Conservation (phyloP, 1,140 invertebrate genomes). For the Bombus consobrinus region DNA sequence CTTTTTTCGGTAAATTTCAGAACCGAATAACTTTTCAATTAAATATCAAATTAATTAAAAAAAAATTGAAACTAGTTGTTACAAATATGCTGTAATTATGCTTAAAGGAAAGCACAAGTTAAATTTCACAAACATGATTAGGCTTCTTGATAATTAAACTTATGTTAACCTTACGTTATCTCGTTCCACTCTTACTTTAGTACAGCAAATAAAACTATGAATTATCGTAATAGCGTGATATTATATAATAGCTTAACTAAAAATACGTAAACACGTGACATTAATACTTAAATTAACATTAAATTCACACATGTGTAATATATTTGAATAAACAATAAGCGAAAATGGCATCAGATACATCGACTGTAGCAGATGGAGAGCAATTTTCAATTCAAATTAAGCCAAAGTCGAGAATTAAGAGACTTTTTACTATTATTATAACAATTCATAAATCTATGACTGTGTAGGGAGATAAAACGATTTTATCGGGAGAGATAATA, state of each 20-base stretch:
- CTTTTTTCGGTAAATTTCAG: not conserved
- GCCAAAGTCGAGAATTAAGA: too few relatives aligned
- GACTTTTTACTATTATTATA: too few relatives aligned
- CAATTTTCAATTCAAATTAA: too few relatives aligned
- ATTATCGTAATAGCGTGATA: not conserved
- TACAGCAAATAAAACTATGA: not conserved
- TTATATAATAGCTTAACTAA: not conserved
- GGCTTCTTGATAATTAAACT: not conserved
- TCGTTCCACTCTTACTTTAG: not conserved
- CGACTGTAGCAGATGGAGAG: too few relatives aligned
- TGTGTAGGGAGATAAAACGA: too few relatives aligned
- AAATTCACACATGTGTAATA: too few relatives aligned
- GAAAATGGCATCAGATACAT: too few relatives aligned
- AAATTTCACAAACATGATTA: constrained; percentile 7
- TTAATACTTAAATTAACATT: too few relatives aligned
- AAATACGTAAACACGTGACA: not conserved
- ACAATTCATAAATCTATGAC: too few relatives aligned
- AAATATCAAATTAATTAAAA: not conserved
- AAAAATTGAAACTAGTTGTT: not conserved
- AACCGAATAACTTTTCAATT: not conserved
- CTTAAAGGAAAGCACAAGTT: not conserved
- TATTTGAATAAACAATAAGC: too few relatives aligned
- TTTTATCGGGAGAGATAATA: too few relatives aligned
- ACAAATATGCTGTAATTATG: not conserved
- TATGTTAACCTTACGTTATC: not conserved